Evolutionary conservation across 2,113 vertebrate genomes (phyloP).

Genomic region (Hydrolagus affinis): DNA sequence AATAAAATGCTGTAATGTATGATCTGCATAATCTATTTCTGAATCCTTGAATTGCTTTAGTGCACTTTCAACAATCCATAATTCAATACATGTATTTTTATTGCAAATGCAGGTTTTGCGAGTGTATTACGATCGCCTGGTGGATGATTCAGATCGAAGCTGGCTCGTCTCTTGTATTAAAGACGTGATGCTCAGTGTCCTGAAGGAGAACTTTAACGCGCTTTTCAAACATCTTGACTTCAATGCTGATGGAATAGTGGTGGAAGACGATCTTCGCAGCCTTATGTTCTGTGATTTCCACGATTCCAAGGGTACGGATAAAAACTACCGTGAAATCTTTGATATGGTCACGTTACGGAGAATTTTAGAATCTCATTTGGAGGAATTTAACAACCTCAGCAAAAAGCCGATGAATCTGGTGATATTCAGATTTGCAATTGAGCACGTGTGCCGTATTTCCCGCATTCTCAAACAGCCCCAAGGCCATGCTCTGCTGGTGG

Average conservation of each 20-base stretch:
- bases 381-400: conserved; percentile 76
- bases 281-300: conserved; percentile 89
- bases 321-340: conserved; percentile 66
- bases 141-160: conserved; percentile 63
- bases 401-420: conserved; percentile 83
- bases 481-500: conserved; percentile 77
- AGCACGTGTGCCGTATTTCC: conserved; percentile 80
- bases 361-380: conserved; percentile 69
- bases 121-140: conserved; percentile 81
- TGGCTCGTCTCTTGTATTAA: conserved; percentile 72
- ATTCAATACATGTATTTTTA: neutral
- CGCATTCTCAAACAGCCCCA: conserved; percentile 79
- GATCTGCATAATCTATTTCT: too few species aligned
- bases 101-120: conserved; percentile 63
- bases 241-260: conserved; percentile 63
- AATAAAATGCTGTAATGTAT: too few species aligned
- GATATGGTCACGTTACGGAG: conserved; percentile 57
- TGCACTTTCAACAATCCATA: neutral
- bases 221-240: conserved; percentile 71
- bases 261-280: conserved; percentile 76
- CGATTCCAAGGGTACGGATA: conserved; percentile 71
- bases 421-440: conserved; percentile 78
- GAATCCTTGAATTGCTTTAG: neutral
- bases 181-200: conserved; percentile 49
- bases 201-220: conserved; percentile 69